Conservation (phyloP, 1,140 invertebrate genomes). For the Eurosta solidaginis region DNA sequence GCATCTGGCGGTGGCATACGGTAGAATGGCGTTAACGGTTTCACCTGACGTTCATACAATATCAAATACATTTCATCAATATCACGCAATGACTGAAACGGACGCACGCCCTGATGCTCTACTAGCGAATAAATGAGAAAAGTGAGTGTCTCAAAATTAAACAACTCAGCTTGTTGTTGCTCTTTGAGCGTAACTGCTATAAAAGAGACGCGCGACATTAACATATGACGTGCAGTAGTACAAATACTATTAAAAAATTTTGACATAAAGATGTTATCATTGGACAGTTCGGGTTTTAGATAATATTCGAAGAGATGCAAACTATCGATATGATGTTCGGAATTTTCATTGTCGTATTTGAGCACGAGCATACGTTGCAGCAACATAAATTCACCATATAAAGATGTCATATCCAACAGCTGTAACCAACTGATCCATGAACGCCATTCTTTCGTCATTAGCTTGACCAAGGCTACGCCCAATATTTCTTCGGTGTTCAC, state of each 20-base stretch:
- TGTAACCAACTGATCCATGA: constrained; percentile 22
- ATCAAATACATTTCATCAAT: constrained; percentile 28
- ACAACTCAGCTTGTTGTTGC: background rate
- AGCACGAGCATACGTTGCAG: background rate
- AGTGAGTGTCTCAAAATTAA: background rate
- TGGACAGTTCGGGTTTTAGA: background rate
- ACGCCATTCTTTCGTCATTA: constrained; percentile 28
- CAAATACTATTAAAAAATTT: constrained; percentile 23
- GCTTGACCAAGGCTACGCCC: constrained; percentile 27
- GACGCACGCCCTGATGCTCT: background rate
- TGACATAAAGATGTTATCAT: background rate
- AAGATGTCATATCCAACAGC: background rate
- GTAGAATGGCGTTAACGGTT: constrained; percentile 20
- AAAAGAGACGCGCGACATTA: constrained; percentile 23
- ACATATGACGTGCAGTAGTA: constrained; percentile 22
- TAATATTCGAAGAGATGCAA: constrained; percentile 31
- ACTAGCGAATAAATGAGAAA: constrained; percentile 29
- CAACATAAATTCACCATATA: background rate
- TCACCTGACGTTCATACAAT: constrained; percentile 1
- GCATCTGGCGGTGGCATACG: background rate
- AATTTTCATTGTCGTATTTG: background rate
- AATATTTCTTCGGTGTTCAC: constrained; percentile 6
- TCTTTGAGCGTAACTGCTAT: background rate
- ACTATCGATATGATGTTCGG: background rate
- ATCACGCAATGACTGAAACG: constrained; percentile 29